Percentiles rank a stretch among this genome's conserved stretches.
These are phyloP conservation scores for Stenodema calcarata DNA, from an alignment of 2,888 invertebrate genomes.

Conservation along the genomic window DNA sequence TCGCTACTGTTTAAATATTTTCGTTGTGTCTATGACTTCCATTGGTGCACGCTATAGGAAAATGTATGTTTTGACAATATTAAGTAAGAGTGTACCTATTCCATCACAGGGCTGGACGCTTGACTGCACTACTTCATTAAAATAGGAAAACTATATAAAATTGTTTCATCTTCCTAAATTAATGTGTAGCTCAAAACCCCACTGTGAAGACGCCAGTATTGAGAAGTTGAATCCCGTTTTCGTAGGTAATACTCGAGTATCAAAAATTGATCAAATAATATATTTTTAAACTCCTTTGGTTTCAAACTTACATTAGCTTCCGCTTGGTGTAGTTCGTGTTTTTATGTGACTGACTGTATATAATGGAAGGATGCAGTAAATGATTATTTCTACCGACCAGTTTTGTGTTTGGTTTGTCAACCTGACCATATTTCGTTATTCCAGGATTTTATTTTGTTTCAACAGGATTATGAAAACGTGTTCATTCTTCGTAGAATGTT, in stretches of 20 bases:
- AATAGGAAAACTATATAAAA: neutral
- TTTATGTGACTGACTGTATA: slow-evolving; percentile 43
- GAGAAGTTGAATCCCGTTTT: neutral
- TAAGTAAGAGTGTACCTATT: neutral
- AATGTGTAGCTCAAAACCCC: slow-evolving; percentile 35
- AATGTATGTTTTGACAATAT: neutral
- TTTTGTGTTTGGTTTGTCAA: neutral
- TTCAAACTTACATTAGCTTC: slow-evolving; percentile 10
- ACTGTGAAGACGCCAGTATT: neutral
- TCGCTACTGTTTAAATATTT: neutral
- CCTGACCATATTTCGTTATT: too few relatives aligned
- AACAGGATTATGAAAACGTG: too few relatives aligned
- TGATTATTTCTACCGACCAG: slow-evolving; percentile 26
- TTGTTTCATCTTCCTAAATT: neutral
- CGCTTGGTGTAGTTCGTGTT: slow-evolving; percentile 31
- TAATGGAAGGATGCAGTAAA: slow-evolving; percentile 21
- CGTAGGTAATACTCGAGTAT: neutral
- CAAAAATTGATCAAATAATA: slow-evolving; percentile 26
- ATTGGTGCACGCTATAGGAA: neutral
- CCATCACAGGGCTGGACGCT: neutral
- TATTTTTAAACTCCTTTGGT: slow-evolving; percentile 33
- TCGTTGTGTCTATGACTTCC: neutral
- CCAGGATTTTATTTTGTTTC: too few relatives aligned
- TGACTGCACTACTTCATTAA: slow-evolving; percentile 36
- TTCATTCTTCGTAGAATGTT: too few relatives aligned